phyloP scores from a whole-genome alignment of 2,888 invertebrate genomes.

The Ctenicera cuprea region DNA sequence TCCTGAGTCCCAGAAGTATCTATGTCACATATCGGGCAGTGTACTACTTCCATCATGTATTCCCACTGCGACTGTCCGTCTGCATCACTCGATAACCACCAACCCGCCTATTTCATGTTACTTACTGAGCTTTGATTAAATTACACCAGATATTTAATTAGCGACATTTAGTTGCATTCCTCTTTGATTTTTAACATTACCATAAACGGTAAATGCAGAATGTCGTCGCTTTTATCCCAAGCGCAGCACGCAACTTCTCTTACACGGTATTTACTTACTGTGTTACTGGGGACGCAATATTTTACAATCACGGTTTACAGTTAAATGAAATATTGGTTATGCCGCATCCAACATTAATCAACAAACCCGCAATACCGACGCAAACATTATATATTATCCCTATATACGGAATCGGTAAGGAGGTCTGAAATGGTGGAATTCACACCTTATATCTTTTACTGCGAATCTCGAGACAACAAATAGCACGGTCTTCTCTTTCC shows the following conservation, averaged over 20 bases:
- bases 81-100: constrained; percentile 43
- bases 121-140: constrained; percentile 44
- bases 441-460: too few relatives aligned
- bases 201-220: constrained; percentile 33
- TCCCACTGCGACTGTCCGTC: constrained; percentile 44
- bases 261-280: constrained; percentile 41
- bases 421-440: constrained; percentile 25
- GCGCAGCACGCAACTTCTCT: constrained; percentile 39
- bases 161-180: constrained; percentile 29
- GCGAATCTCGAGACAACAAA: too few relatives aligned
- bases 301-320: constrained; percentile 35
- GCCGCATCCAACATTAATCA: constrained; percentile 37
- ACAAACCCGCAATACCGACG: constrained; percentile 33
- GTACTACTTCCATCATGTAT: constrained; percentile 45
- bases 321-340: constrained; percentile 41
- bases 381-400: constrained; percentile 26
- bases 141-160: constrained; percentile 46
- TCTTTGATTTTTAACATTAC: constrained; percentile 30
- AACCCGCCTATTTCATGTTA: constrained; percentile 50
- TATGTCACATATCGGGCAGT: constrained; percentile 44
- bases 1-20: constrained; percentile 39
- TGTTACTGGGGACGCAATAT: constrained; percentile 35
- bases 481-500: too few relatives aligned
- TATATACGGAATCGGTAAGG: constrained; percentile 23
- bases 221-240: constrained; percentile 33